Base-by-base conservation (phyloP, 2,888 invertebrate species). In the Lysandra bellargus region DNA sequence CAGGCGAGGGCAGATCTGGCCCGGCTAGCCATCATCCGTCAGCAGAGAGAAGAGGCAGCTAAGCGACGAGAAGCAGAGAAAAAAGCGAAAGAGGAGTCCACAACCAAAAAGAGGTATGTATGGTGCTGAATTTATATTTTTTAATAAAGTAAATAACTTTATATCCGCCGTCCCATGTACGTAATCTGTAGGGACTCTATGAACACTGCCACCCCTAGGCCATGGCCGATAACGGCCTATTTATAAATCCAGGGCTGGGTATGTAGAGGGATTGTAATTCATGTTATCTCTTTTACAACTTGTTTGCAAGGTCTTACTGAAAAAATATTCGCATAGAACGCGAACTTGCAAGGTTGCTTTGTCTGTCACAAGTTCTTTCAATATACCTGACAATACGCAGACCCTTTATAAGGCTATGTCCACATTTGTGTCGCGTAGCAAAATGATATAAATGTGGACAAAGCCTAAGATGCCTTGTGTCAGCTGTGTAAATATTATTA, bases 41-140 rank as follows among this genome's bases (percentile, higher is more conserved):
- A 99, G 89, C 98, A 99, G 91, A 95, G 99, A 23, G 99, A 98
- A 87, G 99, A 99, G 85, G 99, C 99, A 0, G 98, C 98, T n/a
- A 97, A 97, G 85, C 96, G 97, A 86, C 95, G 98, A 78, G 99
- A 99, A 86, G 96, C 96, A 6, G 99, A 99, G 83, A 96, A 96
- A 85, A 96, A 97, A 93, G 96, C 96, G 89, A 95, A 95, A 88
- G 95, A 95, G 23, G 94, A 93, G 30, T 85, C 86, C n/a, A 85
- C 86, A n/a, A 86, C 89, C 49, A 92, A 95, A 83, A 92, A 92
- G 83, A 89, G 87, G 92, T 91, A 83, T 81, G n/a, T 75, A 64
- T 2, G 2, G 64, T 9, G 30, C 6, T 4, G 17, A 49, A 9
- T 49, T 49, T 49, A 9, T 9, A 7, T 44, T 44, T 44, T 44